phyloP scores from a whole-genome alignment of 1,140 invertebrate genomes.

The Aphidius ervi region DNA sequence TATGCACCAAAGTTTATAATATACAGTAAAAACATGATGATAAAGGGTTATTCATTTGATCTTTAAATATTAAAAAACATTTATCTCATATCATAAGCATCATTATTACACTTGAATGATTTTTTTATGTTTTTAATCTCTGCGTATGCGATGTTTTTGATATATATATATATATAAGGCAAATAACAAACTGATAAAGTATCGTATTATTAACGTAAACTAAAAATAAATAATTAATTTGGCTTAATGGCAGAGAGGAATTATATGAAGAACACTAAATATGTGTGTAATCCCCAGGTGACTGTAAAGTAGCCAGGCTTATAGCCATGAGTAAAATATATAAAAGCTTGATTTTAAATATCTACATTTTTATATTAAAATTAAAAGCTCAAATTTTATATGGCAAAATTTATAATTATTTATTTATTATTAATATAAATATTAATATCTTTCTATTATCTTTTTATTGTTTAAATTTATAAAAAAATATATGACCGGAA shows the following conservation, averaged over 20 bases:
- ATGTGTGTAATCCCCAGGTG: constrained; percentile 37
- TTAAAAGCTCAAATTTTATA: not conserved
- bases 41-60: too few relatives aligned
- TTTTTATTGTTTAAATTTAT: not conserved
- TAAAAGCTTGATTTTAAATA: constrained; percentile 4
- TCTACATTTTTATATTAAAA: not conserved
- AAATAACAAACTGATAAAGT: not conserved
- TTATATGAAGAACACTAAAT: constrained; percentile 32
- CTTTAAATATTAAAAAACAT: too few relatives aligned
- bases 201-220: constrained; percentile 45
- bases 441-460: too few relatives aligned
- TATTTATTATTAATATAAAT: too few relatives aligned
- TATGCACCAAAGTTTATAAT: too few relatives aligned
- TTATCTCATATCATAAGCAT: too few relatives aligned
- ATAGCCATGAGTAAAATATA: constrained; percentile 10
- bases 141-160: too few relatives aligned
- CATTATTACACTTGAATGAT: too few relatives aligned
- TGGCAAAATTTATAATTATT: not conserved
- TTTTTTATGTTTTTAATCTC: too few relatives aligned
- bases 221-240: constrained; percentile 39
- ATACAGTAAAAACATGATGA: too few relatives aligned
- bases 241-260: constrained; percentile 43
- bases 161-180: too few relatives aligned
- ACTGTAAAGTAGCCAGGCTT: constrained; percentile 32
- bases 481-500: too few relatives aligned